phyloP scores from a whole-genome alignment of 2,888 invertebrate genomes.

The Epiblema foenella region DNA sequence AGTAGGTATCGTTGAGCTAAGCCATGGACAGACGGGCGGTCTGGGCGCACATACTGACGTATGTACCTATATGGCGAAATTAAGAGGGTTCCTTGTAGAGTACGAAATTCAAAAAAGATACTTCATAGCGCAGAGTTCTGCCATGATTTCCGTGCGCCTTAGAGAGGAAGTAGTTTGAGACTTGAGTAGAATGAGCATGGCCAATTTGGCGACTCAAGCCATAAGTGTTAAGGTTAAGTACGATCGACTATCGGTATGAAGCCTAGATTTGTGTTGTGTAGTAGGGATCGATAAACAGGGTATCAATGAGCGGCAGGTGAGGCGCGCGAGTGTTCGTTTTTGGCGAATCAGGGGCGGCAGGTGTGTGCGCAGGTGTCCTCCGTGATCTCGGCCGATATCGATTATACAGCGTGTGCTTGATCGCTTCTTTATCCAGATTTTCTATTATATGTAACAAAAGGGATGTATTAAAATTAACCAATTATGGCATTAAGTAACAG shows the following conservation, averaged over 20 bases:
- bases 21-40: no score
- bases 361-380: constrained; percentile 76
- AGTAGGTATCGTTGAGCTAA: no score
- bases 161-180: no score
- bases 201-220: not conserved
- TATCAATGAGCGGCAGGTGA: constrained; percentile 71
- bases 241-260: not conserved
- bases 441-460: not conserved
- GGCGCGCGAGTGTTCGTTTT: constrained; percentile 70
- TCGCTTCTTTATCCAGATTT: constrained; percentile 37
- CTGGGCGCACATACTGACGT: no score
- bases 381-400: constrained; percentile 74
- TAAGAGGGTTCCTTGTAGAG: not conserved
- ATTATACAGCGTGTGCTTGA: constrained; percentile 63
- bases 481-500: not conserved
- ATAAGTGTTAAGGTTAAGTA: no score
- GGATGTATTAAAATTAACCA: not conserved
- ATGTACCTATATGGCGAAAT: no score
- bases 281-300: constrained; percentile 39
- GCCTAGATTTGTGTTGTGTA: constrained; percentile 21
- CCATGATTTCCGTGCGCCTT: no score
- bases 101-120: not conserved
- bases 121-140: not conserved
- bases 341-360: constrained; percentile 81
- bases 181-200: not conserved